Percentiles rank a stretch among this genome's conserved stretches.
Evolutionary conservation across 2,113 vertebrate species (phyloP).

Genomic region (Solenodon paradoxus): DNA sequence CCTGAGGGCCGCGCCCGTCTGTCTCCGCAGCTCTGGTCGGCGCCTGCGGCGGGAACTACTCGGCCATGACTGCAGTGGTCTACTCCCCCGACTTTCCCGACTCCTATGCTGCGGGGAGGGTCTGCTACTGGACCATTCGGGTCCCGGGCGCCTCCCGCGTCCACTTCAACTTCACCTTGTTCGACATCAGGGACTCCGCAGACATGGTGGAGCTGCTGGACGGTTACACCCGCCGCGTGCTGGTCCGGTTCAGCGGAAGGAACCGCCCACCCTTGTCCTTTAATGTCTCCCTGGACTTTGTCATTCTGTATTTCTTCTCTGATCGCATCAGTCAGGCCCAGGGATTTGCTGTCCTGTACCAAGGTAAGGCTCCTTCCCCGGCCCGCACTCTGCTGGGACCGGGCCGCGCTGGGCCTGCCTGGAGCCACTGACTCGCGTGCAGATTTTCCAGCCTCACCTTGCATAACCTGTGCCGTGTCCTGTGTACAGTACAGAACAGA

Average conservation of each 20-base stretch:
- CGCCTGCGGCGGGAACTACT: slow-evolving; percentile 95
- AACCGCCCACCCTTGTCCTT: slow-evolving; percentile 88
- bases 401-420: too few species aligned
- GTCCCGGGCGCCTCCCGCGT: slow-evolving; percentile 89
- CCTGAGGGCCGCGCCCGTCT: neutral
- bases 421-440: neutral
- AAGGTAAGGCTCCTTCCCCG: slow-evolving; percentile 82
- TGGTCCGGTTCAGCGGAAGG: slow-evolving; percentile 92
- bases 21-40: slow-evolving; percentile 89
- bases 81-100: slow-evolving; percentile 98
- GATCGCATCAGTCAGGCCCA: slow-evolving; percentile 95
- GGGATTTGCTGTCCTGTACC: slow-evolving; percentile 93
- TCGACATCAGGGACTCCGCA: slow-evolving; percentile 93
- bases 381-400: too few species aligned
- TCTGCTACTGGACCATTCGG: slow-evolving; percentile 97
- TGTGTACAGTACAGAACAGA: neutral
- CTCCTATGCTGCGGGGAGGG: slow-evolving; percentile 88
- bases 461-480: neutral
- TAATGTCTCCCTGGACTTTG: slow-evolving; percentile 92
- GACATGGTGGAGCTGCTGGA: slow-evolving; percentile 98
- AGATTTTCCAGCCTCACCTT: neutral
- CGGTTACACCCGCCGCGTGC: slow-evolving; percentile 90
- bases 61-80: slow-evolving; percentile 88
- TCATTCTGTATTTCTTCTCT: slow-evolving; percentile 97
- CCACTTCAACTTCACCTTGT: slow-evolving; percentile 94